These are phyloP conservation scores for Tricholauxania praeusta DNA, from an alignment of 2,888 invertebrate species.

Conservation along the genomic window DNA sequence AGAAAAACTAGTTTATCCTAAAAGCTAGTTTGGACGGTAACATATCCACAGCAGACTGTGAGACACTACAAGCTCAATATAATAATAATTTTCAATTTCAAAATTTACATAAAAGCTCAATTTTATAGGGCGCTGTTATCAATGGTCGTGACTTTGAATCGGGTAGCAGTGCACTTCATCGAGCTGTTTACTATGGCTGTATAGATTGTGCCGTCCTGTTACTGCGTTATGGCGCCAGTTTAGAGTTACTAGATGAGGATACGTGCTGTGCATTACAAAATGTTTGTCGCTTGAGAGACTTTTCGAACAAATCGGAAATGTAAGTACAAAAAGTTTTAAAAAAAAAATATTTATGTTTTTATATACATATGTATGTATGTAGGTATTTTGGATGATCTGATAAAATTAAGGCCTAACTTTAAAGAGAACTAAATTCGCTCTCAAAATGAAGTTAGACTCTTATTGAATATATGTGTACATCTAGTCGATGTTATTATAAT, in stretches of 20 bases:
- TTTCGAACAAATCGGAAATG: slow-evolving; percentile 50
- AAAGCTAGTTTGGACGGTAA: no score
- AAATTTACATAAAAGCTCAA: neutral
- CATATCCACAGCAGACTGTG: no score
- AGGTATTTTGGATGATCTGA: neutral
- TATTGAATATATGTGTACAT: no score
- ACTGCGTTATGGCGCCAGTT: slow-evolving; percentile 72
- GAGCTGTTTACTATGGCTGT: slow-evolving; percentile 86
- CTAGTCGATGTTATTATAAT: no score
- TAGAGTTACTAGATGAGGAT: slow-evolving; percentile 62
- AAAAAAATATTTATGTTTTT: no score
- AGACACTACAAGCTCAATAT: no score
- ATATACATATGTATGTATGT: no score
- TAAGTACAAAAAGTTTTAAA: slow-evolving; percentile 38
- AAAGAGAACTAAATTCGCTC: no score
- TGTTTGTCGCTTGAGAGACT: slow-evolving; percentile 67
- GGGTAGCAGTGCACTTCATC: slow-evolving; percentile 82
- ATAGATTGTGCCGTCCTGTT: slow-evolving; percentile 79
- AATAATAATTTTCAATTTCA: neutral
- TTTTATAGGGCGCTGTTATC: slow-evolving; percentile 59
- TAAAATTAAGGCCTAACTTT: no score
- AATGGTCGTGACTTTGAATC: slow-evolving; percentile 67
- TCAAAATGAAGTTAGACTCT: no score
- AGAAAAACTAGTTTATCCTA: no score
- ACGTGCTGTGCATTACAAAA: slow-evolving; percentile 61